phyloP scores from a whole-genome alignment of 2,113 vertebrate species.

The Edolisoma coerulescens region DNA sequence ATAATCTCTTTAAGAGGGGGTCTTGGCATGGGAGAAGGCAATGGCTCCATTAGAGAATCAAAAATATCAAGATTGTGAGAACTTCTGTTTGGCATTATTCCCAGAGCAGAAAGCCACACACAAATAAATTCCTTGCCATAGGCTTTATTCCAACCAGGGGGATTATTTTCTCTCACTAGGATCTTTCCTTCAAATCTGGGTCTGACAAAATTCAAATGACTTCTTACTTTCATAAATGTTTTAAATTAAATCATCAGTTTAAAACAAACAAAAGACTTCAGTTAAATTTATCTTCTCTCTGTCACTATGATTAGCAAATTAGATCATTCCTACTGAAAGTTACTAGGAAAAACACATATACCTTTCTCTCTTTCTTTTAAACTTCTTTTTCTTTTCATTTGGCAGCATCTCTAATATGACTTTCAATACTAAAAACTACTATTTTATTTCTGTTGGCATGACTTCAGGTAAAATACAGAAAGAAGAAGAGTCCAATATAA shows the following conservation, averaged over 20 bases:
- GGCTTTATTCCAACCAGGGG: constrained; percentile 31
- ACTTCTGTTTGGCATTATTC: constrained; percentile 71
- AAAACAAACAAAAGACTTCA: background rate
- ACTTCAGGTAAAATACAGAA: background rate
- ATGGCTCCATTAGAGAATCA: constrained; percentile 9
- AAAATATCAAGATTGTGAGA: constrained; percentile 68
- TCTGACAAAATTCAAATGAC: constrained; percentile 33
- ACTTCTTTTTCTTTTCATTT: background rate
- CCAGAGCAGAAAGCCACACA: constrained; percentile 63
- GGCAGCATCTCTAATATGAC: background rate
- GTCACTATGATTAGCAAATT: background rate
- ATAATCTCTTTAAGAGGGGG: background rate
- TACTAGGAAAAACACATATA: background rate
- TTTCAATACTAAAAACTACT: background rate
- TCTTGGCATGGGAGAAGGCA: constrained; percentile 29
- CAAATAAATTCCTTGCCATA: constrained; percentile 63
- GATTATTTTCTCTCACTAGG: constrained; percentile 29
- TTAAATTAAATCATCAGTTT: background rate
- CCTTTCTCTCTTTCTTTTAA: background rate
- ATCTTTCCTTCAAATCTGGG: constrained; percentile 18
- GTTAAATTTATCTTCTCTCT: background rate
- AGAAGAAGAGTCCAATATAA: background rate
- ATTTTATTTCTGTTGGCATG: background rate
- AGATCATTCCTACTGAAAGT: background rate
- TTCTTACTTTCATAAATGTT: background rate